phyloP scores from a whole-genome alignment of 2,888 invertebrate genomes.

The Yponomeuta malinellus region DNA sequence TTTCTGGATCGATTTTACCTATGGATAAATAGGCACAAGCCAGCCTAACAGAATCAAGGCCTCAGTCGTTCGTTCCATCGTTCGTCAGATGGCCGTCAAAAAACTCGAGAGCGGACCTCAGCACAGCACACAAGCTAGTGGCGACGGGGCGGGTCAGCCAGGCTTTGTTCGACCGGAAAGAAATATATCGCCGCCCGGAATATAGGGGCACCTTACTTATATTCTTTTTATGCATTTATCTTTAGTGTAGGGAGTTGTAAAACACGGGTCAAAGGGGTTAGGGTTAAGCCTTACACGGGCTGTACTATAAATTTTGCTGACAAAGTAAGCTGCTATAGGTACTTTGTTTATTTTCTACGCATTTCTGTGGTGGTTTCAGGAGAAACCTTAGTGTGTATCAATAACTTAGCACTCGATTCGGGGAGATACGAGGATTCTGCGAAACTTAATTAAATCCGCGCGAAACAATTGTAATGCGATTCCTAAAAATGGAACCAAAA shows the following conservation, averaged over 20 bases:
- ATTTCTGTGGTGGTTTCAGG: too few species aligned
- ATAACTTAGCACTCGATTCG: too few species aligned
- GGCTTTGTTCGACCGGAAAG: constrained; percentile 14
- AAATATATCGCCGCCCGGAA: constrained; percentile 9
- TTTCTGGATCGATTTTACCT: too few species aligned
- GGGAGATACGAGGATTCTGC: neutral
- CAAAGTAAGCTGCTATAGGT: neutral
- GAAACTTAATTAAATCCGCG: neutral
- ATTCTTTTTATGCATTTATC: constrained; percentile 4
- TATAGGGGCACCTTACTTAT: constrained; percentile 10
- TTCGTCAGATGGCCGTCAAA: neutral
- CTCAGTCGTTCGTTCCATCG: neutral
- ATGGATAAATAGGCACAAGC: too few species aligned
- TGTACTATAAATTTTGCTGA: neutral
- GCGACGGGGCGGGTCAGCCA: constrained; percentile 7
- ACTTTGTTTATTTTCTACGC: neutral
- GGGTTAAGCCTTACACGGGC: neutral
- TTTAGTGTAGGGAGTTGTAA: neutral
- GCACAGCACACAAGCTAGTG: constrained; percentile 12
- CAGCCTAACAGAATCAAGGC: neutral
- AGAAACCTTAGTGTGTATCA: too few species aligned
- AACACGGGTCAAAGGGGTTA: neutral
- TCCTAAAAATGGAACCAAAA: neutral
- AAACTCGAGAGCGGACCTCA: neutral
- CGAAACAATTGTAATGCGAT: neutral